Conservation (phyloP, 1,140 invertebrate genomes). For the Pristionchus pacificus region DNA sequence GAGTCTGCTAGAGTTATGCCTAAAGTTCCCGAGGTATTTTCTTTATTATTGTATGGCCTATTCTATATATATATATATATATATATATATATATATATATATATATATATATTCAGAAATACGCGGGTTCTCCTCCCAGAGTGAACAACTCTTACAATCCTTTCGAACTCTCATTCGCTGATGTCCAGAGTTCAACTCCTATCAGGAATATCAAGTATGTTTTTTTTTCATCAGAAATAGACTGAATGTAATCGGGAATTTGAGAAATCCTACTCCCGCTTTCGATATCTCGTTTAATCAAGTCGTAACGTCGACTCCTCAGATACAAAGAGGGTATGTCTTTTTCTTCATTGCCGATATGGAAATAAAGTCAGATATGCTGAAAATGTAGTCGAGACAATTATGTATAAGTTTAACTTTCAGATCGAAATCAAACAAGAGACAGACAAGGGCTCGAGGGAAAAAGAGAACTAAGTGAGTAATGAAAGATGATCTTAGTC, state of each 20-base stretch:
- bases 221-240: not conserved
- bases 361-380: not conserved
- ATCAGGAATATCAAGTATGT: not conserved
- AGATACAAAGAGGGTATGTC: not conserved
- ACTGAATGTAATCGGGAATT: no score
- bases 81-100: not conserved
- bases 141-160: not conserved
- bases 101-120: not conserved
- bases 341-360: not conserved
- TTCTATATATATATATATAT: not conserved
- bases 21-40: no score
- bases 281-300: not conserved
- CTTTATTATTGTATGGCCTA: not conserved
- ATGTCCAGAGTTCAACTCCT: not conserved
- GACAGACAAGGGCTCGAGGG: no score
- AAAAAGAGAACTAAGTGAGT: no score
- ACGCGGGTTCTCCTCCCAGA: not conserved
- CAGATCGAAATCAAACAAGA: no score
- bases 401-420: no score
- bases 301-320: not conserved
- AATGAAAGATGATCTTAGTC: no score
- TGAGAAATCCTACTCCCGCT: no score
- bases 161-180: not conserved
- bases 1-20: no score
- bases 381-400: not conserved